Percentiles rank a stretch among this genome's conserved stretches.
Evolutionary conservation across 2,888 invertebrate species (phyloP).

Genomic region (Neoitamus cyanurus): DNA sequence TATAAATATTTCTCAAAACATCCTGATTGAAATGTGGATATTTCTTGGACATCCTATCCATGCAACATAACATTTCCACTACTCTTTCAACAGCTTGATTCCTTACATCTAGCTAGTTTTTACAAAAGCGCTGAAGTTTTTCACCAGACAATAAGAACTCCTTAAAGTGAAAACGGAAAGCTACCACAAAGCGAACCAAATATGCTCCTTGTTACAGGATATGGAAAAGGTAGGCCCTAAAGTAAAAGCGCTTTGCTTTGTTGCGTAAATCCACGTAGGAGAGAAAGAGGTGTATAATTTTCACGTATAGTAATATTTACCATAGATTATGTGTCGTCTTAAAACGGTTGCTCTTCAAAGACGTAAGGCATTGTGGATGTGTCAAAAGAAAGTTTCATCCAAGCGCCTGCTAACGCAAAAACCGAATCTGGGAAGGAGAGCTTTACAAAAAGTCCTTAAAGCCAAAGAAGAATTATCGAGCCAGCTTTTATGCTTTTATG

Average conservation of each 20-base stretch:
- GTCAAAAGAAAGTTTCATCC: not conserved
- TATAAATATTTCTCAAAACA: no score
- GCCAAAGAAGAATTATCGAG: not conserved
- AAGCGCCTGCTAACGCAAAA: not conserved
- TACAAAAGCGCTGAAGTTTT: not conserved
- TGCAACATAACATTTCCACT: not conserved
- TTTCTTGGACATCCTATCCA: no score
- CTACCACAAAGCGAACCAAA: not conserved
- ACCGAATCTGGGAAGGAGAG: not conserved
- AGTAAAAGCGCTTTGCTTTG: not conserved
- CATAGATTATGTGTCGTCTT: slow-evolving; percentile 7
- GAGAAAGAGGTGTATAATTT: not conserved
- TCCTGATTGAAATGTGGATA: no score
- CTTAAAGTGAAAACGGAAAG: not conserved
- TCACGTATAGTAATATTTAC: slow-evolving; percentile 4
- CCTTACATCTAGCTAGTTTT: not conserved
- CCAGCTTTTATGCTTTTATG: not conserved
- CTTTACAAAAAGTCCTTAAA: not conserved
- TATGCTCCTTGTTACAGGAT: not conserved
- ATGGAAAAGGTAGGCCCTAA: not conserved
- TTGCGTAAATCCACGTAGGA: not conserved
- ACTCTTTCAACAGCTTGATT: not conserved
- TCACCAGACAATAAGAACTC: not conserved
- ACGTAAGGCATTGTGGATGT: not conserved
- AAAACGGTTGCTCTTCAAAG: not conserved